Evolutionary conservation across 2,113 vertebrate genomes (phyloP), one percentile per base, ranked within the genome.

Genomic region (Rhinoptilus africanus): DNA sequence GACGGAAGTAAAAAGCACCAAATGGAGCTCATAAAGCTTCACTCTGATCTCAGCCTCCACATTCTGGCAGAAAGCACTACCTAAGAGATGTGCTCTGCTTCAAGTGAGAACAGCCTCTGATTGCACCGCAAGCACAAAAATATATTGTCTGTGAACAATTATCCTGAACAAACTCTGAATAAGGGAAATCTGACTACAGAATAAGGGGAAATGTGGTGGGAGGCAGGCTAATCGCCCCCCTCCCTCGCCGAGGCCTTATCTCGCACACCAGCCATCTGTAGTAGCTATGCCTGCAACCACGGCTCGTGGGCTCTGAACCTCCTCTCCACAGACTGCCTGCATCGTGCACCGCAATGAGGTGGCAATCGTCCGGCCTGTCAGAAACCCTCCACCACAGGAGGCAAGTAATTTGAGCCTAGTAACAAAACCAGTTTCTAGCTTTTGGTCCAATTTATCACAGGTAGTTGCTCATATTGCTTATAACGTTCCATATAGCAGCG

Each of bases 41-140:
- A 78, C 86, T 96, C 96, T 97, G 95, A 94, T 96, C 93, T 97
- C 97, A 97, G 97, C 96, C 95, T 98, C 96, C 95, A 97, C 92
- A 96, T 96, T 97, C 95, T 98, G 97, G 97, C 97, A 98, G 94
- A 97, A 92, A 95, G 93, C 79, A 43, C 94, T 56, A 97, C 96
- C 97, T 96, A 96, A 95, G 92, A 95, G 97, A 97, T 95, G 89
- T 88, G 88, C 95, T 88, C 73, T 84, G 91, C 91, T 96, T 94
- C 96, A 91, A 98, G 92, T 64, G 91, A 87, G 88, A 95, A 84
- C 93, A 79, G 91, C 89, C 91, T 96, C 95, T 67, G 91, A 97
- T 77, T 96, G 93, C 93, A 88, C 69, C 12, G 5, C 51, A n/a
- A 94, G 85, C 95, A 96, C 93, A 96, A 96, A 97, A 97, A 97